Percentiles rank a stretch among this genome's conserved stretches.
Conservation (phyloP, 2,797 vertebrate species). For the Periparus ater region DNA sequence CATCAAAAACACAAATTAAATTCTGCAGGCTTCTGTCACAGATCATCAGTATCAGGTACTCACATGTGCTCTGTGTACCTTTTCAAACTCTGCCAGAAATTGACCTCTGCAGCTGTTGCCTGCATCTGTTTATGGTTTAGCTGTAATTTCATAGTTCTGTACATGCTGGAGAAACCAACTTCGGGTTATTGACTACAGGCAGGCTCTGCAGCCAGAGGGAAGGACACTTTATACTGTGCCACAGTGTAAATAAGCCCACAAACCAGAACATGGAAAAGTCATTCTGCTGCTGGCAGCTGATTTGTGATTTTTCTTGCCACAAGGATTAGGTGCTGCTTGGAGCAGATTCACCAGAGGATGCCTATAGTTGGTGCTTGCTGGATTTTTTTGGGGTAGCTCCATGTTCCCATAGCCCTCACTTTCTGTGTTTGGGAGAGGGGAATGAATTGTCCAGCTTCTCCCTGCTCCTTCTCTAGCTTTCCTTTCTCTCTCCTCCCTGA, state of each 20-base stretch:
- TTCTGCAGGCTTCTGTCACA: not conserved
- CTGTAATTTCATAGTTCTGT: not conserved
- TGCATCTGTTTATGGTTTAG: conserved; percentile 16
- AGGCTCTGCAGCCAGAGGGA: not conserved
- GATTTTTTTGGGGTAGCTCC: not conserved
- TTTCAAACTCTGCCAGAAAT: not conserved
- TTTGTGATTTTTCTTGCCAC: not conserved
- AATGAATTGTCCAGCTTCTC: not conserved
- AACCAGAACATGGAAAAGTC: not conserved
- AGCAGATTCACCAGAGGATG: not conserved
- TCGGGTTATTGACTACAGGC: not conserved
- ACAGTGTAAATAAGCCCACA: not conserved
- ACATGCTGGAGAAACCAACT: not conserved
- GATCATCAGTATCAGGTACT: not conserved
- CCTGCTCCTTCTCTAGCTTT: not conserved
- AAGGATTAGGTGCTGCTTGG: not conserved
- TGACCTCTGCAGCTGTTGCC: not conserved
- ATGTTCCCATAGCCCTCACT: not conserved
- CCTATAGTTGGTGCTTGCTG: not conserved
- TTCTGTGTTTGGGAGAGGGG: not conserved
- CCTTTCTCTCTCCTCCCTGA: not conserved
- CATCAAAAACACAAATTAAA: not conserved
- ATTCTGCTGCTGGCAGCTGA: not conserved
- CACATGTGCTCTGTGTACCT: not conserved
- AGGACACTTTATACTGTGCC: not conserved